Conservation (phyloP, 2,888 invertebrate genomes). For the Drosophila melanosoma region DNA sequence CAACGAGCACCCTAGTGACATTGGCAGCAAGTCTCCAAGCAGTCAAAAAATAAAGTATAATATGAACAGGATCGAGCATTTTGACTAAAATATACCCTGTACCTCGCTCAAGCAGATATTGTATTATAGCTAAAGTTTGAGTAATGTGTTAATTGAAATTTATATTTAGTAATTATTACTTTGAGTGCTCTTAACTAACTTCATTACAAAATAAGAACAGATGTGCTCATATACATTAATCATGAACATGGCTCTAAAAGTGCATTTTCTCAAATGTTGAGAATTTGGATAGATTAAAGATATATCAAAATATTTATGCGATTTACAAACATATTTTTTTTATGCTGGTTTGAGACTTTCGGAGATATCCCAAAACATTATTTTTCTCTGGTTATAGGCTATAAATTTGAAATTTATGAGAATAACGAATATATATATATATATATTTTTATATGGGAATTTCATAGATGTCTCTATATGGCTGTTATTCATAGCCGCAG, state of each 20-base stretch:
- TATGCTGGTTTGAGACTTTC: neutral
- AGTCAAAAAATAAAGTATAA: slow-evolving; percentile 9
- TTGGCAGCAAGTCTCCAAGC: slow-evolving; percentile 40
- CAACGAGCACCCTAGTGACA: slow-evolving; percentile 52
- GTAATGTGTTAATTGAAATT: neutral
- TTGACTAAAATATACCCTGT: neutral
- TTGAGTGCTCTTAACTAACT: no score
- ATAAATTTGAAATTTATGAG: neutral
- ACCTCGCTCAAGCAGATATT: neutral
- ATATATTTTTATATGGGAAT: neutral
- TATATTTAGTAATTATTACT: neutral
- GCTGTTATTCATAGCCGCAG: neutral
- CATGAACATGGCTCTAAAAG: neutral
- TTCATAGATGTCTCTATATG: neutral
- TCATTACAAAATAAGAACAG: neutral
- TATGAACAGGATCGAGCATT: neutral
- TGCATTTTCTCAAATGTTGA: no score
- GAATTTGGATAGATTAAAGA: neutral
- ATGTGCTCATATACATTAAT: neutral
- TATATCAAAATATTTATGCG: neutral
- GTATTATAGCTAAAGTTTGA: neutral
- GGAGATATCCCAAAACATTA: neutral
- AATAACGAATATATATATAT: neutral
- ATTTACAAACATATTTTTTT: neutral
- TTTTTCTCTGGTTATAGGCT: neutral